Base-by-base conservation (phyloP, 2,113 vertebrate species). In the Oreocharis arfaki region DNA sequence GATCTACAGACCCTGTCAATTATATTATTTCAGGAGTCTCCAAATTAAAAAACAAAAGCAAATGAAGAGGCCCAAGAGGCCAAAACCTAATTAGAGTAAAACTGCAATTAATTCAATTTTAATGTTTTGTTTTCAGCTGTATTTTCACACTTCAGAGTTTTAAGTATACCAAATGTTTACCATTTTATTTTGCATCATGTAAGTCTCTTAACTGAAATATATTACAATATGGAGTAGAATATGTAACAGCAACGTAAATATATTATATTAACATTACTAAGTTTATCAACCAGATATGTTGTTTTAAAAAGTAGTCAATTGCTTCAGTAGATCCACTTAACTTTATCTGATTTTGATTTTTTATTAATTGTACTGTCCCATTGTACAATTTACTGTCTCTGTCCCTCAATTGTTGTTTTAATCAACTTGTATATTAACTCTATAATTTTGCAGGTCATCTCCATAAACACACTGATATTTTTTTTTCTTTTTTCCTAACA, bases 61-160 rank as follows among this genome's bases (percentile, higher is more conserved):
- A 32, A 39, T 7, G 7, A 22, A 3, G 10, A 30, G 0, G 0
- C 10, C 4, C 4, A 46, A 61, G 5, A 57, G 6, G 13, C 2
- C 24, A 50, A 55, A 86, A 55, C 2, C 1, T 32, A 52, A 71
- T 59, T 46, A 9, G 15, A 64, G 33, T 44, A 14, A 12, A 80
- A 70, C 21, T 84, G 10, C 21, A 71, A 28, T 64, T 57, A n/a
- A 24, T 65, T 74, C 1, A 53, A 9, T 27, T 57, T 8, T 3
- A 63, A 11, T 41, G 4, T 41, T 89, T 6, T 86, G 2, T 55
- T 84, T 89, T 44, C 26, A 81, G 8, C 12, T 77, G 16, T 20
- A 23, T 92, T 93, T 93, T 90, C 30, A 81, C 23, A 47, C 5
- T 42, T 83, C 9, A 46, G 4, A 24, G 3, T 52, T 87, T 60